Evolutionary conservation across 1,140 invertebrate species (phyloP), one percentile per base, ranked within the genome.

Genomic region (Drusus annulatus): DNA sequence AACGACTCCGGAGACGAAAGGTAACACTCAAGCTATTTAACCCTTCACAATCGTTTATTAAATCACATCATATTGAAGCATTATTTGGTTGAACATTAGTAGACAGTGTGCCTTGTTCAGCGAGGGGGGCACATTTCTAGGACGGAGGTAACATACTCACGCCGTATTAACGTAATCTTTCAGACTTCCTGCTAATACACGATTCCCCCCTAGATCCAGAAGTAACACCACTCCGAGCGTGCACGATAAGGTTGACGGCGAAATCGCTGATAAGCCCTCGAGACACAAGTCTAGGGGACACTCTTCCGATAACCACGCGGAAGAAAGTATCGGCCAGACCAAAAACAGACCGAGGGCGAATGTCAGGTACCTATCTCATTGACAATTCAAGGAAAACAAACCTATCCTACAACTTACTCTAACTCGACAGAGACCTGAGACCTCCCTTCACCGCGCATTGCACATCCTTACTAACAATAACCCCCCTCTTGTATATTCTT

Each of bases 161-260:
- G 69, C 13, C 21, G 25, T 54, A 54, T 74, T 74, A 74, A 52
- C 69, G 69, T 74, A 74, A 76, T 73, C 84, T 89, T 77, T 87
- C 89, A 92, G 95, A 82, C 87, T 96, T 73, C 95, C 95, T 4
- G 91, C 92, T 10, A 95, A 94, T 84, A 95, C 95, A 15, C 92
- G 95, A 82, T 96, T 95, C 85, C 94, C 94, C 80, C 93, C 94
- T 15, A 92, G 93, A 86, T 92, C 91, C 80, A 89, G 93, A 68
- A 93, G 92, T 85, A 91, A 86, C 85, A 90, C 85, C 82, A 90
- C 79, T 56, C 86, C 85, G 50, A 79, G 83, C 65, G 81, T 36
- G 28, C 60, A 81, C 28, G 84, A 84, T 56, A 84, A 84, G 76
- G 89, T 90, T 79, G 89, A 88, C 52, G 69, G 73, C 1, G 88